Evolutionary conservation across 2,797 vertebrate species (phyloP), one percentile per base, ranked within the genome.

Genomic region (Meriones psammophilus): DNA sequence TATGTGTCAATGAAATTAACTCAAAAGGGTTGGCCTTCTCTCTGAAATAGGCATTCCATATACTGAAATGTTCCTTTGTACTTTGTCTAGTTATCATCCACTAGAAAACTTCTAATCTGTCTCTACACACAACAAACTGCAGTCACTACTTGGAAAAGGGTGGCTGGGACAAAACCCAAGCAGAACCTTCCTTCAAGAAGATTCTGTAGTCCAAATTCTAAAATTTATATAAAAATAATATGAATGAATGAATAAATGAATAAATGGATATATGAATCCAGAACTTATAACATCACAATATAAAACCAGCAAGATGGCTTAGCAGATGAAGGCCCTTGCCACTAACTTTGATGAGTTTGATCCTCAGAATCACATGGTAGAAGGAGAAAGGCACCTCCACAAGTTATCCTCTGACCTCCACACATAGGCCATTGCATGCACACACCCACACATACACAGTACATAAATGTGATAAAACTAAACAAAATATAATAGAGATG

Each of bases 21-120:
- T n/a, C 33, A 86, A 92, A 39, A 81, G 73, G 64, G 64, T 39
- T 64, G 73, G 17, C 76, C 76, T 91, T 71, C 50, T 84, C 30
- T 88, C 30, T 84, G 71, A 95, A 92, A 87, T 0, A 73, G 81
- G 60, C 50, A 30, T 54, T 83, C 30, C 1, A 62, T 73, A 74
- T 8, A 56, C n/a, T 68, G 18, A 60, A 69, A 81, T 18, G 81
- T 81, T 83, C 92, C 68, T 84, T 90, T 79, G 66, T 83, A 79
- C 17, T 93, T 36, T 60, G 81, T 64, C 0, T 91, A 96, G 84
- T 66, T 94, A 91, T 89, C 33, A 83, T 96, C 95, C 94, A 95
- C 77, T 71, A 86, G 77, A 76, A 42, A 97, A 97, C 87, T 88
- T 83, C 60, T 87, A 10, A 92, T 86, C 89, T 33, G 60, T 56